Percentiles rank a stretch among this genome's conserved stretches.
Evolutionary conservation across 2,797 vertebrate species (phyloP).

Genomic region (Hoplostethus mediterraneus): DNA sequence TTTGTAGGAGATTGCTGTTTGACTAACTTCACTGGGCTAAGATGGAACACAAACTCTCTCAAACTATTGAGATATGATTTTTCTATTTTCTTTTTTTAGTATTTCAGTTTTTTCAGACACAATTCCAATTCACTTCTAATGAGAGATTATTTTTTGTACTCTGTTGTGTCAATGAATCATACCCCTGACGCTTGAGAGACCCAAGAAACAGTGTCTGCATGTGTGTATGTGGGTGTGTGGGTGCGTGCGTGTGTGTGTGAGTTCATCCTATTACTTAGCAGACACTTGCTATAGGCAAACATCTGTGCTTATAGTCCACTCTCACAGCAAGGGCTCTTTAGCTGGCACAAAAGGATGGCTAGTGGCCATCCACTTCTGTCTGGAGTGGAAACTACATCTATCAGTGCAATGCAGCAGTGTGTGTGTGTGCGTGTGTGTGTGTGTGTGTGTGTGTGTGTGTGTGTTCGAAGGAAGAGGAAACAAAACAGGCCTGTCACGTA

Average conservation of each 20-base stretch:
- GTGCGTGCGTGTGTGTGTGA: not conserved
- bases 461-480: conserved; percentile 28
- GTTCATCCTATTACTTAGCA: not conserved
- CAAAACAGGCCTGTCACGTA: conserved; percentile 31
- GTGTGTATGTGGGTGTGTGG: not conserved
- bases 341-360: conserved; percentile 14
- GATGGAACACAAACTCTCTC: conserved; percentile 1
- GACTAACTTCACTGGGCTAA: conserved; percentile 25
- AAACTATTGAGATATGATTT: not conserved
- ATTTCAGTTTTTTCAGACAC: not conserved
- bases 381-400: conserved; percentile 3
- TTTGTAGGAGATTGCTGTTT: conserved; percentile 11
- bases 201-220: not conserved
- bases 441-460: conserved; percentile 9
- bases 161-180: not conserved
- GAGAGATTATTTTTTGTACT: not conserved
- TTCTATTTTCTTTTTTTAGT: no score
- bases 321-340: not conserved
- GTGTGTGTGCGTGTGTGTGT: conserved; percentile 22
- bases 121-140: not conserved
- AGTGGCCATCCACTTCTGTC: conserved; percentile 16
- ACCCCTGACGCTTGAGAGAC: not conserved
- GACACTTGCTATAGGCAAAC: conserved; percentile 12
- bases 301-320: conserved; percentile 6
- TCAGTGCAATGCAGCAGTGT: not conserved